These are phyloP conservation scores for Galerucella calmariensis DNA, from an alignment of 2,888 invertebrate genomes.

Conservation along the genomic window DNA sequence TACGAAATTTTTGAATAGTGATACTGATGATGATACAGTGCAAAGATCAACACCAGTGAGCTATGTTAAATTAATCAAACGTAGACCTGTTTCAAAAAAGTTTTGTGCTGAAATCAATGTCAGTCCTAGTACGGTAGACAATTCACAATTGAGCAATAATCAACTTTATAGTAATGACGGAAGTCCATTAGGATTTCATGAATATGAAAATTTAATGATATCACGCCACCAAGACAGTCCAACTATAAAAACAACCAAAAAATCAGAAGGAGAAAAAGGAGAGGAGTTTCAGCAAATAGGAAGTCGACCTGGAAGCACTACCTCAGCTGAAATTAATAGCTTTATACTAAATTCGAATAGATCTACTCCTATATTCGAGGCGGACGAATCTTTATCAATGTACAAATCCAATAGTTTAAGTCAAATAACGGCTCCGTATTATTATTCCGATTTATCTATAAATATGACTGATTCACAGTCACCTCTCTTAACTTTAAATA, in stretches of 20 bases:
- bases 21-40: conserved; percentile 61
- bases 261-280: conserved; percentile 26
- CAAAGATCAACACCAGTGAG: conserved; percentile 32
- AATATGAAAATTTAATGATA: conserved; percentile 60
- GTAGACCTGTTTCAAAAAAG: conserved; percentile 81
- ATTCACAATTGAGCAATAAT: conserved; percentile 66
- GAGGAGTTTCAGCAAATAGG: conserved; percentile 55
- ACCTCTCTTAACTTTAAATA: conserved; percentile 69
- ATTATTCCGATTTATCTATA: conserved; percentile 81
- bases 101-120: conserved; percentile 73
- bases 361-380: conserved; percentile 57
- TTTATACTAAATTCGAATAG: conserved; percentile 55
- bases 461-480: conserved; percentile 56
- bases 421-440: conserved; percentile 80
- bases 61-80: conserved; percentile 66
- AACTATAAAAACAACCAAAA: conserved; percentile 38
- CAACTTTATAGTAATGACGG: conserved; percentile 37
- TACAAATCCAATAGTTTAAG: conserved; percentile 49
- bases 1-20: conserved; percentile 58
- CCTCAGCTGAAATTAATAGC: conserved; percentile 57
- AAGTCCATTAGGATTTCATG: conserved; percentile 47
- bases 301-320: conserved; percentile 55
- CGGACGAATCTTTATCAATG: conserved; percentile 44
- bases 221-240: conserved; percentile 38
- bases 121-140: too few relatives aligned